A percentile compares a stretch with the other conserved stretches of the same genome.
These are phyloP conservation scores for Ibycter americanus DNA, from an alignment of 2,797 vertebrate species.

Conservation along the genomic window DNA sequence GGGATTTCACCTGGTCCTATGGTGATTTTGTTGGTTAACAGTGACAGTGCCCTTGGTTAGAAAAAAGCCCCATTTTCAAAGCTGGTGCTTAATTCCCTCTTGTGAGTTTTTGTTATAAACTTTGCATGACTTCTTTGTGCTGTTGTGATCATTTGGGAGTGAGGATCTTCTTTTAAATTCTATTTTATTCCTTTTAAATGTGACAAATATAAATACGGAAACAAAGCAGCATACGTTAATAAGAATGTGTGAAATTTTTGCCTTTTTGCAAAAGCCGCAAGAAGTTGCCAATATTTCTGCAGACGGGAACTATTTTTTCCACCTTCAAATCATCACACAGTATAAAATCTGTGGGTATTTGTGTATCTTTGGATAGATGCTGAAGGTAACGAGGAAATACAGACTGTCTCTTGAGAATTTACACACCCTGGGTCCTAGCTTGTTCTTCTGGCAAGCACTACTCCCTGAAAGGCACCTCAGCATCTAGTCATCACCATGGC, in stretches of 20 bases:
- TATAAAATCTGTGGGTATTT: background rate
- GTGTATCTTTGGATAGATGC: background rate
- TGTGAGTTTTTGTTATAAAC: conserved; percentile 60
- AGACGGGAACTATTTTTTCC: background rate
- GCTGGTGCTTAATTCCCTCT: conserved; percentile 30
- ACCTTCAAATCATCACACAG: background rate
- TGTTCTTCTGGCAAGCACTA: background rate
- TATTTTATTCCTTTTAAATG: conserved; percentile 69
- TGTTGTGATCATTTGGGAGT: conserved; percentile 54
- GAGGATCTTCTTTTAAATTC: conserved; percentile 61
- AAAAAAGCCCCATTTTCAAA: conserved; percentile 8
- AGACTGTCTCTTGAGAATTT: background rate
- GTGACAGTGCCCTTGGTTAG: background rate
- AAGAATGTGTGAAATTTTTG: conserved; percentile 42
- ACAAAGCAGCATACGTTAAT: conserved; percentile 68
- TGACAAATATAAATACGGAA: conserved; percentile 72
- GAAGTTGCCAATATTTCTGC: conserved; percentile 19
- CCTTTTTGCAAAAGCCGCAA: conserved; percentile 6
- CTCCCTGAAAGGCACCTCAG: background rate
- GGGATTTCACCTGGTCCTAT: background rate
- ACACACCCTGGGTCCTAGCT: background rate
- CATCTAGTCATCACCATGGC: background rate
- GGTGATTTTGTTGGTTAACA: background rate
- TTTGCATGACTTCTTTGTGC: conserved; percentile 58
- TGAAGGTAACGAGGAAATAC: background rate